Percentiles rank a stretch among this genome's conserved stretches.
Evolutionary conservation across 2,113 vertebrate genomes (phyloP).

Genomic region (Epinephelus fuscoguttatus): DNA sequence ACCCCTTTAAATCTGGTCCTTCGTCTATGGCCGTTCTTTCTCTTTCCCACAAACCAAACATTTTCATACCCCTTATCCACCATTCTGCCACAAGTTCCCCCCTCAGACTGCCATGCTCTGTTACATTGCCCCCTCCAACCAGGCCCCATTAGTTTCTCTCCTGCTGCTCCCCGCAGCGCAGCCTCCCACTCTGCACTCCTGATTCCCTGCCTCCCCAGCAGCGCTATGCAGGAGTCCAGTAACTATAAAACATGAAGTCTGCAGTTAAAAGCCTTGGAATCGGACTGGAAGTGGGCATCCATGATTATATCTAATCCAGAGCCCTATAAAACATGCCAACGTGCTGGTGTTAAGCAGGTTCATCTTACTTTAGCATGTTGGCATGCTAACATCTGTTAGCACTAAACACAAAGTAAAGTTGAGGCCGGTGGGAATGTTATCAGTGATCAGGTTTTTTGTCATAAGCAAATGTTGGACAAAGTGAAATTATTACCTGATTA

Average conservation of each 20-base stretch:
- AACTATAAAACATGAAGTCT: constrained; percentile 34
- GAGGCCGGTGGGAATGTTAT: neutral
- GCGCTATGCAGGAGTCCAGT: constrained; percentile 27
- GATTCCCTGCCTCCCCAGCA: constrained; percentile 16
- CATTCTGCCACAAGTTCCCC: constrained; percentile 14
- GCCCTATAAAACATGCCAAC: neutral
- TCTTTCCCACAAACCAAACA: constrained; percentile 32
- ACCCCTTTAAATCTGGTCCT: constrained; percentile 5
- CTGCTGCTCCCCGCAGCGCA: constrained; percentile 3
- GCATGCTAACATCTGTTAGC: neutral
- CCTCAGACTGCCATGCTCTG: neutral
- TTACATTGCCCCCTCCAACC: neutral
- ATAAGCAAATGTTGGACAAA: neutral
- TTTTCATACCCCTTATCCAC: constrained; percentile 26
- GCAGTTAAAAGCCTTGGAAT: constrained; percentile 14
- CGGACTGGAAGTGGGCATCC: neutral
- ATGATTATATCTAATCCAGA: neutral
- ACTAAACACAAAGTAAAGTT: neutral
- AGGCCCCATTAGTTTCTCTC: constrained; percentile 27
- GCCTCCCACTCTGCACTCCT: constrained; percentile 20
- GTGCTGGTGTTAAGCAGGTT: neutral
- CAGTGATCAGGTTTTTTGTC: neutral
- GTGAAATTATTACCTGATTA: neutral
- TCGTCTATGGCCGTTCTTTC: neutral
- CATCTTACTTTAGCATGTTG: neutral